Percentiles rank a stretch among this genome's conserved stretches.
Conservation (phyloP, 2,888 invertebrate genomes). For the Hyposoter dolosus region DNA sequence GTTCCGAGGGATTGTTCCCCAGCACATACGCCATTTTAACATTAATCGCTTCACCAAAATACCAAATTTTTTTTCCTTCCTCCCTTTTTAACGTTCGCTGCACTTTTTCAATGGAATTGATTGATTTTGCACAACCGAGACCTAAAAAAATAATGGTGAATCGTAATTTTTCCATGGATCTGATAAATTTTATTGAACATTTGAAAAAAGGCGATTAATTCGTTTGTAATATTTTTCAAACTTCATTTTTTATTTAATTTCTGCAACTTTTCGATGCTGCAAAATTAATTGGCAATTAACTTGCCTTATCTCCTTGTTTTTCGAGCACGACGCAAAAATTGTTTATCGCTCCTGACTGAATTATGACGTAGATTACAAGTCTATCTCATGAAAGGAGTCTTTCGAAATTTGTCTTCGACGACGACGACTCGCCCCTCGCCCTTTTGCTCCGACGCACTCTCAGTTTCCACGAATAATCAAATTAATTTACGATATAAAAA, state of each 20-base stretch:
- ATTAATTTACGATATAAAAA: slow-evolving; percentile 24
- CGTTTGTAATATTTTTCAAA: not conserved
- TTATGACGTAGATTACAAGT: slow-evolving; percentile 45
- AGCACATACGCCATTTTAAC: slow-evolving; percentile 50
- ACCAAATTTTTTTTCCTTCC: slow-evolving; percentile 54
- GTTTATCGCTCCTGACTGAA: slow-evolving; percentile 35
- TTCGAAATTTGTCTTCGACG: slow-evolving; percentile 35
- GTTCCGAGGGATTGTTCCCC: slow-evolving; percentile 68
- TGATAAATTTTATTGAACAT: not conserved
- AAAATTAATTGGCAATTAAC: not conserved
- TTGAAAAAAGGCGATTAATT: not conserved
- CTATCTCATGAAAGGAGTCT: slow-evolving; percentile 52
- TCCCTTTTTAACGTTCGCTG: slow-evolving; percentile 6
- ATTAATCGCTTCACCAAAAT: slow-evolving; percentile 43
- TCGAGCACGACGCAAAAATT: slow-evolving; percentile 22
- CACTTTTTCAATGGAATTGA: not conserved
- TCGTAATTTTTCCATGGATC: not conserved
- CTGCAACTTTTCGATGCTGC: too few species aligned
- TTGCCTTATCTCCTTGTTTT: not conserved
- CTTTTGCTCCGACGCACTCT: not conserved
- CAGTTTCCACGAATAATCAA: slow-evolving; percentile 23
- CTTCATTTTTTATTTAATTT: too few species aligned
- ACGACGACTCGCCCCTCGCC: not conserved
- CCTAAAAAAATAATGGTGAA: not conserved
- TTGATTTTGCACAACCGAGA: not conserved